Conservation (phyloP, 35 echinoderm and acorn worm genomes). For the Heliocidaris tuberculata region DNA sequence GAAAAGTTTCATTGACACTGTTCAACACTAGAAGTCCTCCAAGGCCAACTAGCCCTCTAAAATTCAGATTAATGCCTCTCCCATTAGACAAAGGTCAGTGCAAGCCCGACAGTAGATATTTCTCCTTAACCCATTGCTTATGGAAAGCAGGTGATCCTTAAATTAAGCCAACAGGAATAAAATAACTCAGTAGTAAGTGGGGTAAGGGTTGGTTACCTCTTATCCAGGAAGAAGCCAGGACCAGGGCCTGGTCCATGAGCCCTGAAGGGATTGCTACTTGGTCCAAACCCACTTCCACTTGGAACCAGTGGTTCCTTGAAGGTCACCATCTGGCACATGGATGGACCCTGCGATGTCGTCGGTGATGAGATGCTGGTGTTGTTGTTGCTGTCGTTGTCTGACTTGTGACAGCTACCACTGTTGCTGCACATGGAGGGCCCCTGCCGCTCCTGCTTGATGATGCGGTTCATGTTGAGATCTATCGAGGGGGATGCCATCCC, state of each 20-base stretch:
- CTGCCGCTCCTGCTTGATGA: slow-evolving; percentile 61
- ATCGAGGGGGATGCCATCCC: slow-evolving; percentile 28
- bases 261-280: slow-evolving; percentile 39
- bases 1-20: too few species aligned
- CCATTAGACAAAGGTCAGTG: too few species aligned
- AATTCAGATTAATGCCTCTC: background rate
- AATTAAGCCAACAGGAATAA: too few species aligned
- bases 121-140: too few species aligned
- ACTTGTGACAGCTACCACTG: background rate
- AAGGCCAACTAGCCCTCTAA: background rate
- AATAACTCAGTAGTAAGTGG: too few species aligned
- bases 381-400: background rate
- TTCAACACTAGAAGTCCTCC: background rate
- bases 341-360: background rate
- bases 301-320: slow-evolving; percentile 62
- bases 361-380: background rate
- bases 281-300: background rate
- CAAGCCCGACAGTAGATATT: too few species aligned
- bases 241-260: slow-evolving; percentile 37
- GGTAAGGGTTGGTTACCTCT: slow-evolving; percentile 43
- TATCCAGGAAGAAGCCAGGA: slow-evolving; percentile 52
- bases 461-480: slow-evolving; percentile 59
- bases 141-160: too few species aligned
- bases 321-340: slow-evolving; percentile 33
- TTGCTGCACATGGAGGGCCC: slow-evolving; percentile 30